Base-by-base conservation (phyloP, 2,888 invertebrate species). In the Vesta saturnalis region DNA sequence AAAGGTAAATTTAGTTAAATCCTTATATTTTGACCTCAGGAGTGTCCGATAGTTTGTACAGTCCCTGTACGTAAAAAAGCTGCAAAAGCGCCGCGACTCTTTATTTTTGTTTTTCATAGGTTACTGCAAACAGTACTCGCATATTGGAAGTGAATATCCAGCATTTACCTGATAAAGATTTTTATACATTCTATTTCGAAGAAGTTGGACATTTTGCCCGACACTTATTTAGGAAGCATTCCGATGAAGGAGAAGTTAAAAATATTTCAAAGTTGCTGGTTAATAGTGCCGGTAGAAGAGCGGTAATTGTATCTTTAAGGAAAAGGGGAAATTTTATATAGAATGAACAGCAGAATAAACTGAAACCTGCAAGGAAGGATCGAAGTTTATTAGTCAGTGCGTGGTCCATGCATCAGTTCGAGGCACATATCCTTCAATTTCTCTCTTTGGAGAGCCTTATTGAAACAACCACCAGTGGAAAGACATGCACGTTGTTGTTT, bases 201-300 rank as follows among this genome's bases (percentile, higher is more conserved):
- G 63, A 43, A 57, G 57, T 63, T 1, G 63, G 63, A 1, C 63
- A 63, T 47, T 63, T 63, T 56, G 56, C 63, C 10, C 8, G 56
- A 43, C 63, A 63, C n/a, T 63, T 56, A 47, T 8, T 39, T 43
- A 35, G 56, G 21, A 56, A 46, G 19, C 63, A 63, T 39, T 43
- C 56, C 5, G 57, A 56, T 21, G 63, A 63, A 19, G 8, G 18
- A 21, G 10, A 1, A 46, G 46, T 63, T 8, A 18, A 49, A 52
- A 63, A 63, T 57, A 56, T 63, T 43, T 15, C 46, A 15, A 1
- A 18, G 1, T 1, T 63, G 18, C 63, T 57, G 0, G 8, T 21
- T 1, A 63, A 63, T 16, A 46, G 47, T 30, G 10, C 1, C 22
- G 46, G 47, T n/a, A 56, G 57, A 23, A 56, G 57, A 46, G 12